These are phyloP conservation scores for Benthosema pterotum DNA, from an alignment of 2,797 vertebrate genomes.

Conservation along the genomic window DNA sequence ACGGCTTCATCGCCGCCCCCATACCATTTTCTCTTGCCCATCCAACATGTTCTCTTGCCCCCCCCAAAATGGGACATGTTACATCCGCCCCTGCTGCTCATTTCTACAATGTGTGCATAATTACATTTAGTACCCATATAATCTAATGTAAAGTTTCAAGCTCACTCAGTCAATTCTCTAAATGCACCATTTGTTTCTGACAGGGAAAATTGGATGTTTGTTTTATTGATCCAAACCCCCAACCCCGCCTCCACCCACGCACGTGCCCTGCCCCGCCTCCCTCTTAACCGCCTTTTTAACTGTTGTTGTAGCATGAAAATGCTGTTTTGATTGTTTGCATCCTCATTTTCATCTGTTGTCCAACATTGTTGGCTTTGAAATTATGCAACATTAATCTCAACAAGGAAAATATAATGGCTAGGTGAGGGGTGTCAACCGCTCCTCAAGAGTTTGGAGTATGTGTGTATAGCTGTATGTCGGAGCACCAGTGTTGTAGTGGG, in stretches of 20 bases:
- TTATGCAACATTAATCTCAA: slow-evolving; percentile 43
- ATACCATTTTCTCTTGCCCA: too few relatives aligned
- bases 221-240: slow-evolving; percentile 60
- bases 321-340: slow-evolving; percentile 44
- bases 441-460: too few relatives aligned
- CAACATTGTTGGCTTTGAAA: slow-evolving; percentile 44
- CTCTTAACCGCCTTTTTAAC: slow-evolving; percentile 20
- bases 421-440: too few relatives aligned
- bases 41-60: too few relatives aligned
- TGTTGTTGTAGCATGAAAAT: slow-evolving; percentile 46
- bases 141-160: slow-evolving; percentile 62
- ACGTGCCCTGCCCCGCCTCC: too few relatives aligned
- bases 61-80: too few relatives aligned
- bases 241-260: too few relatives aligned
- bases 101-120: slow-evolving; percentile 55
- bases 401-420: slow-evolving; percentile 52
- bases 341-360: slow-evolving; percentile 33
- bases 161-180: slow-evolving; percentile 55
- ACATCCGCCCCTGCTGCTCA: too few relatives aligned
- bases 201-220: slow-evolving; percentile 55
- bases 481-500: too few relatives aligned
- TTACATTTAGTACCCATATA: slow-evolving; percentile 47
- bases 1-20: too few relatives aligned
- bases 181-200: slow-evolving; percentile 62
- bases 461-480: too few relatives aligned